phyloP scores from a whole-genome alignment of 64 coral and sea anemone species.

The Pocillopora verrucosa region DNA sequence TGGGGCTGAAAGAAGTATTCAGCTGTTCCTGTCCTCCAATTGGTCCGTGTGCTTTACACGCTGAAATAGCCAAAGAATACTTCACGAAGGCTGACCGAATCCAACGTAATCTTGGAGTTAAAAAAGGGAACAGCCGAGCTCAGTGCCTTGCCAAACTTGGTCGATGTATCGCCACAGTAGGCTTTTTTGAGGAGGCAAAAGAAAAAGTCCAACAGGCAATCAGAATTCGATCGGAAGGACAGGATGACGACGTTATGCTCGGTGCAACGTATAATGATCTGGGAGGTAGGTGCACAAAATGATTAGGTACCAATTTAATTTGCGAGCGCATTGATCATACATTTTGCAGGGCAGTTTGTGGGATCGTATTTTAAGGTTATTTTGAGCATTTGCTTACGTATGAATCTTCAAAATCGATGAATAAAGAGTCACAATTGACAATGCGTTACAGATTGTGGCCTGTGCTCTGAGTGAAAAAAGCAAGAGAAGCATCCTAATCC shows the following conservation, averaged over 20 bases:
- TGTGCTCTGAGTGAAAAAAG: too few relatives aligned
- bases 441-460: too few relatives aligned
- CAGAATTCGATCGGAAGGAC: background rate
- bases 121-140: background rate
- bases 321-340: too few relatives aligned
- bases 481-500: too few relatives aligned
- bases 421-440: too few relatives aligned
- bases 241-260: conserved; percentile 29
- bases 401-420: too few relatives aligned
- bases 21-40: background rate
- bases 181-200: background rate
- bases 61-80: background rate
- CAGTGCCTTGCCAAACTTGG: conserved; percentile 41
- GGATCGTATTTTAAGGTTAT: too few relatives aligned
- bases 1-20: conserved; percentile 26
- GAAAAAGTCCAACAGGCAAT: background rate
- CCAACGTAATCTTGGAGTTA: background rate
- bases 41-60: background rate
- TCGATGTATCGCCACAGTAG: background rate
- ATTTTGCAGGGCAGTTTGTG: too few relatives aligned
- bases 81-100: conserved; percentile 6
- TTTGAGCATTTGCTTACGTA: too few relatives aligned
- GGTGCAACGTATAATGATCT: conserved; percentile 43
- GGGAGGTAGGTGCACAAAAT: too few relatives aligned
- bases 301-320: too few relatives aligned